Base-by-base conservation (phyloP, 2,888 invertebrate genomes). In the Drosophila sordidula region DNA sequence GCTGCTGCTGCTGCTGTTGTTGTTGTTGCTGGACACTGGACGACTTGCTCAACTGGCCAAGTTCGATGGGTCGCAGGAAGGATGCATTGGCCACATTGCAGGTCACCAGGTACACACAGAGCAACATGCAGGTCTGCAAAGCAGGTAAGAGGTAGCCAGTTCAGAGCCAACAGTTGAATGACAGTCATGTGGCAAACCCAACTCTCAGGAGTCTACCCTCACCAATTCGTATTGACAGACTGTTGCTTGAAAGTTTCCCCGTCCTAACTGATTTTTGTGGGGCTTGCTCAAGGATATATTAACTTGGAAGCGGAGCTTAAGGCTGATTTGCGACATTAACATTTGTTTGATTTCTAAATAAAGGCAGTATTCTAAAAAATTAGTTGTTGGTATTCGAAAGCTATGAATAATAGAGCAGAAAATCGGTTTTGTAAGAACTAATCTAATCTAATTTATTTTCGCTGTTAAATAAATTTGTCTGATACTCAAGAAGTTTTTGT, bases 31-130 rank as follows among this genome's bases (percentile, higher is more conserved):
- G 67, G 25, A 59, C 54, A 52, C 45, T 68, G 29, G 70, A 41
- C 58, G 90, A 79, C 32, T 83, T 85, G 63, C 45, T 47, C 50
- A 90, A 56, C 52, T 90, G 90, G 29, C 78, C 79, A 26, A 90
- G 75, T 58, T 91, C 90, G 57, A 91, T 50, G n/a, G 90, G 77
- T 55, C 89, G 90, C 78, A 91, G 63, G 55, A 55, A 89, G 32
- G 90, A 79, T 14, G 89, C 86, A 50, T 67, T 70, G 14, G 78
- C 87, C 70, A 83, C 68, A 70, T 86, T 77, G 75, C 89, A 78
- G 65, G 80, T 77, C 56, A 90, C 63, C 72, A 88, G 73, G 69
- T 89, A 75, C 36, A 89, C 56, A 74, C 90, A 87, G 59, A 90
- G 77, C 75, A 89, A 80, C 62, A 89, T 74, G 74, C 80, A 90